Evolutionary conservation across 1,140 invertebrate genomes (phyloP).

Genomic region (Dinothrombium tinctorium): DNA sequence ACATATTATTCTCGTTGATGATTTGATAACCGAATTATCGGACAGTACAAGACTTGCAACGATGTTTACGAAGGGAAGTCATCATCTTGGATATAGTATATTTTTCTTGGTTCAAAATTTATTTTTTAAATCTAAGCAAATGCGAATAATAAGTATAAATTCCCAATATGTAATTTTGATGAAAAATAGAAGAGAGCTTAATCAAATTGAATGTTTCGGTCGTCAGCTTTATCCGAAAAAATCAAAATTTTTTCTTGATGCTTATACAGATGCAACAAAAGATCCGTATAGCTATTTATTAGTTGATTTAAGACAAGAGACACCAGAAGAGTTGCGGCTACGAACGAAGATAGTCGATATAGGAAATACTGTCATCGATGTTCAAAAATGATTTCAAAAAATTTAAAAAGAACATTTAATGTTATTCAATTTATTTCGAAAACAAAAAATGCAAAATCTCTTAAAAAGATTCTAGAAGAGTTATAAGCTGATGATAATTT

Average conservation of each 20-base stretch:
- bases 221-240: background rate
- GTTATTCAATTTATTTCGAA: no score
- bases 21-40: background rate
- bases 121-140: background rate
- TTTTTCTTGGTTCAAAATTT: background rate
- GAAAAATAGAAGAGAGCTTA: background rate
- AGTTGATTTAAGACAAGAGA: conserved; percentile 4
- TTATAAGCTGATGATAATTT: no score
- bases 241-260: conserved; percentile 1
- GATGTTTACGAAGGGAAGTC: background rate
- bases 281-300: conserved; percentile 5
- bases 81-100: background rate
- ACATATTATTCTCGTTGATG: no score
- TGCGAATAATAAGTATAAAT: background rate
- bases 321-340: conserved; percentile 2
- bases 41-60: background rate
- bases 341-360: conserved; percentile 1
- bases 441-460: no score
- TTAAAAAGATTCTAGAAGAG: no score
- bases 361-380: no score
- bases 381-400: no score
- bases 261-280: conserved; percentile 5
- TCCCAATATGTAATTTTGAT: background rate
- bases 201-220: background rate
- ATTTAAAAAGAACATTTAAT: no score